Evolutionary conservation across 2,888 invertebrate genomes (phyloP).

Genomic region (Drosophila imparisetae): DNA sequence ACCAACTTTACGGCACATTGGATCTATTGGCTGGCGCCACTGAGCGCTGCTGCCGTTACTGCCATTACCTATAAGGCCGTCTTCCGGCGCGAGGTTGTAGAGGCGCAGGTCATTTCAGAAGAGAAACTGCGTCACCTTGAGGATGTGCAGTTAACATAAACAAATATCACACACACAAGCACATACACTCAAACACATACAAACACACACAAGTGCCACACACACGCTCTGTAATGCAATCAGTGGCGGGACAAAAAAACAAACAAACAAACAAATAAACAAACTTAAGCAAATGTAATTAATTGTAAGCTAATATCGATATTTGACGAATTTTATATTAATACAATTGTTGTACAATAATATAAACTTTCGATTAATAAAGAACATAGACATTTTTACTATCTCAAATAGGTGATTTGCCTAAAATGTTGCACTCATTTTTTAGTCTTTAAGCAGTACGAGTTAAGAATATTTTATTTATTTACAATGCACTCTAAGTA

Average conservation of each 20-base stretch:
- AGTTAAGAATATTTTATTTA: not conserved
- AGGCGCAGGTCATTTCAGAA: constrained; percentile 67
- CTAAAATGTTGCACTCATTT: not conserved
- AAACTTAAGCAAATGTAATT: constrained; percentile 57
- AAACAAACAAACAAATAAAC: not conserved
- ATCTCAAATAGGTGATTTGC: constrained; percentile 3
- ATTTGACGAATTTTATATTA: constrained; percentile 58
- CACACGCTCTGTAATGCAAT: constrained; percentile 4
- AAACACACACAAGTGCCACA: constrained; percentile 36
- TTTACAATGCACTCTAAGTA: not conserved
- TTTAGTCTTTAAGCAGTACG: not conserved
- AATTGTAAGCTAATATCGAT: constrained; percentile 52
- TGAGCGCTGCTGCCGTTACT: constrained; percentile 84
- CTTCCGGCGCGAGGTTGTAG: constrained; percentile 82
- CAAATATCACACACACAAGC: not conserved
- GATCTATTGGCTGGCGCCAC: constrained; percentile 90
- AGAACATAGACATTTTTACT: constrained; percentile 45
- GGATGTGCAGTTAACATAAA: constrained; percentile 82
- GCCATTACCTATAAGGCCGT: constrained; percentile 85
- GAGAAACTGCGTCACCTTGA: constrained; percentile 81
- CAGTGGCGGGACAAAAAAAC: constrained; percentile 3
- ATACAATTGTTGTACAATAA: constrained; percentile 47
- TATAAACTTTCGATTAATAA: constrained; percentile 53
- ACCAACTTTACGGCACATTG: constrained; percentile 89
- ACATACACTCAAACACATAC: constrained; percentile 2